phyloP scores from a whole-genome alignment of 2,113 vertebrate species.

The Dasyurus viverrinus region DNA sequence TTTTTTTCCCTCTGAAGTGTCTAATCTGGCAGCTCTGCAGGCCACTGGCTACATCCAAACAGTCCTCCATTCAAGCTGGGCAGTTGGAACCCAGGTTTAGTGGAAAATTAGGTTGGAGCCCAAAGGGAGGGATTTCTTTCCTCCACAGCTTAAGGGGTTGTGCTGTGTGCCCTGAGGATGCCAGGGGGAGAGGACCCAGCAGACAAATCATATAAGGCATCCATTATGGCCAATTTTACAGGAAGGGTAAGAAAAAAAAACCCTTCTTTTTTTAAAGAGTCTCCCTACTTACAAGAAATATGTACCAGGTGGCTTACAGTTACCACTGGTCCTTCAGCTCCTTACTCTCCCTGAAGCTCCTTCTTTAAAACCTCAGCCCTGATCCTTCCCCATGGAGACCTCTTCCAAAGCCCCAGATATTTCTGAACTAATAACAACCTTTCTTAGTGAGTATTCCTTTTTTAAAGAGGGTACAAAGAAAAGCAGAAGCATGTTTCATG shows the following conservation, averaged over 20 bases:
- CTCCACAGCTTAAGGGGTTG: constrained; percentile 31
- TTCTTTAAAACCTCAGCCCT: neutral
- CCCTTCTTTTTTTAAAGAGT: neutral
- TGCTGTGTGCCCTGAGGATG: constrained; percentile 55
- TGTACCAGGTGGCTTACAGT: constrained; percentile 44
- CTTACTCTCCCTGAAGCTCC: constrained; percentile 27
- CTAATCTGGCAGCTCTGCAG: constrained; percentile 65
- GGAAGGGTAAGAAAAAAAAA: constrained; percentile 9
- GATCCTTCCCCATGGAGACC: neutral
- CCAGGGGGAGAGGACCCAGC: constrained; percentile 54
- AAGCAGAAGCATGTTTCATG: neutral
- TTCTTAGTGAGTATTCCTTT: constrained; percentile 57
- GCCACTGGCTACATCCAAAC: constrained; percentile 65
- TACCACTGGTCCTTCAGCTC: constrained; percentile 10
- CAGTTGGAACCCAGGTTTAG: constrained; percentile 52
- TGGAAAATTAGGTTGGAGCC: constrained; percentile 51
- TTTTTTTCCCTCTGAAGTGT: constrained; percentile 66
- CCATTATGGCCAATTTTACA: constrained; percentile 61
- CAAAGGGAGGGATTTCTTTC: constrained; percentile 61
- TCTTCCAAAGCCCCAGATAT: constrained; percentile 2
- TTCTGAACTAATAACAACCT: constrained; percentile 41
- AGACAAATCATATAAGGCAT: constrained; percentile 52
- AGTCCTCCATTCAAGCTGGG: constrained; percentile 72
- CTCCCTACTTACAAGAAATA: constrained; percentile 30
- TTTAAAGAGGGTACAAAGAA: neutral